Evolutionary conservation across 2,113 vertebrate species (phyloP), one percentile per base, ranked within the genome.

Genomic region (Anhinga anhinga): DNA sequence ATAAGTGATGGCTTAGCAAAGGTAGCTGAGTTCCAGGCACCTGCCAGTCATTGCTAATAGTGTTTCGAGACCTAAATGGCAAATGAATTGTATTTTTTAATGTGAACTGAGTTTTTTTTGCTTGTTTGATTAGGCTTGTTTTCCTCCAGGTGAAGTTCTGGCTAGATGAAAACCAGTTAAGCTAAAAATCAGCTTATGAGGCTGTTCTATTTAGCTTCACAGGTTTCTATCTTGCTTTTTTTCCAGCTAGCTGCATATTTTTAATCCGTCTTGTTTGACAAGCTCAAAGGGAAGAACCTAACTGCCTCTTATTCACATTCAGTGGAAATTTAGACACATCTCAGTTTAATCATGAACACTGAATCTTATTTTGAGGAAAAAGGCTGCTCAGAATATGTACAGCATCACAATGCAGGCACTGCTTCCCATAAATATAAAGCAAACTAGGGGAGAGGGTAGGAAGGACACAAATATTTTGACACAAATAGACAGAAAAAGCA

Each of bases 381-480:
- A 45, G 16, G 10, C 40, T 83, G 56, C 61, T 91, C 13, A 26
- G 40, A 92, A 86, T 21, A 63, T 3, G 3, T 30, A 55, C 3
- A 29, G 8, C 8, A 2, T 65, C 58, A 82, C 0, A 1, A 53
- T 70, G 25, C 0, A 0, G 29, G 66, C 42, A 53, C 22, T 40
- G 5, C 81, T 95, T 88, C 44, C 69, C 3, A 0, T 74, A 86
- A 94, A 82, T 47, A 71, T 17, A 47, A 88, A 81, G 23, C 0
- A 0, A 86, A 50, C 30, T 40, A n/a, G 21, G 20, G 70, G 59
- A 82, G 29, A 77, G 17, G 26, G n/a, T 36, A 59, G 56, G 72
- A 93, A 32, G 20, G 15, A 67, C 76, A 83, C n/a, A 53, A 95
- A 91, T 70, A 42, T 90, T 90, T 93, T 92, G 30, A 80, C 40